These are phyloP conservation scores for Garrulus glandarius DNA, from an alignment of 2,797 vertebrate species.

Conservation along the genomic window DNA sequence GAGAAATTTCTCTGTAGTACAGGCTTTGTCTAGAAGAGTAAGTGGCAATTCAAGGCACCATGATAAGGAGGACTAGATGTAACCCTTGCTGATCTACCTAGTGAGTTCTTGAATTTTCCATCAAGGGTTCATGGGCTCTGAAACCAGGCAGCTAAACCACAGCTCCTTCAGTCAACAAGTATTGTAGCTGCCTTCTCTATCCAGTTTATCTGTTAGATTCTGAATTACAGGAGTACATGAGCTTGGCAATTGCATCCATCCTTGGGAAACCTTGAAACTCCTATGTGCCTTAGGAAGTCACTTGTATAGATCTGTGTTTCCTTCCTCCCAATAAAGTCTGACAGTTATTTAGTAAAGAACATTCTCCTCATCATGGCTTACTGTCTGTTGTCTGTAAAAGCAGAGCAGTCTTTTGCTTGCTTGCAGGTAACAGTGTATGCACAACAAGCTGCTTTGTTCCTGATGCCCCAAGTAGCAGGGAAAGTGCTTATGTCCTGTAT, in stretches of 20 bases:
- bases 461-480: neutral
- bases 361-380: rapidly evolving
- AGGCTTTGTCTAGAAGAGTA: neutral
- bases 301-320: neutral
- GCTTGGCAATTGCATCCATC: neutral
- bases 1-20: neutral
- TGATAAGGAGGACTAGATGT: neutral
- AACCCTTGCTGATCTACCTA: neutral
- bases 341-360: neutral
- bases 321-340: neutral
- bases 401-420: neutral
- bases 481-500: neutral
- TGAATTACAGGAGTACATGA: neutral
- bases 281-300: neutral
- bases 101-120: neutral
- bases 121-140: neutral
- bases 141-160: neutral
- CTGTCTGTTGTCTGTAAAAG: neutral
- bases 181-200: neutral
- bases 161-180: neutral
- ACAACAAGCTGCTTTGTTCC: neutral
- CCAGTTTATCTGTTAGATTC: neutral
- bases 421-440: neutral
- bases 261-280: neutral
- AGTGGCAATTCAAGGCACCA: neutral